These are phyloP conservation scores for Brachyistius frenatus DNA, from an alignment of 2,113 vertebrate species.

Conservation along the genomic window DNA sequence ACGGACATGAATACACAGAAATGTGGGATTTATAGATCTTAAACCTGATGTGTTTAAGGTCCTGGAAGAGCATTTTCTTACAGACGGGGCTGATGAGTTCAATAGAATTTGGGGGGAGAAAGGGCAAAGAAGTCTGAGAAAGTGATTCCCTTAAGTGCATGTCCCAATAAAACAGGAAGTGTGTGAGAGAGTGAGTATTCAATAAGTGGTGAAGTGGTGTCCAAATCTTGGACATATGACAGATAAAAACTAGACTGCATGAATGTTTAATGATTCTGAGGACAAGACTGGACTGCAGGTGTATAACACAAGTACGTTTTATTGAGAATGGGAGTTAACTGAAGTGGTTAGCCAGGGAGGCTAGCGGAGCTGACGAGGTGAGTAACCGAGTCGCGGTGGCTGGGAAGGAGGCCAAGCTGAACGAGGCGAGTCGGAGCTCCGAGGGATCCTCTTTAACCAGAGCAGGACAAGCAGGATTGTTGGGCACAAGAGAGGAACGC, in stretches of 20 bases:
- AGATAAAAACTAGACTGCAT: conserved; percentile 19
- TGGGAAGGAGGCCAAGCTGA: too few species aligned
- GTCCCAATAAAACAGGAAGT: conserved; percentile 45
- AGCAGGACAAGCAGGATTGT: too few species aligned
- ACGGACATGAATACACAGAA: not conserved
- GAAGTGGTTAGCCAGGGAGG: too few species aligned
- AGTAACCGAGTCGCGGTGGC: too few species aligned
- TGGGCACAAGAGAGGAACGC: too few species aligned
- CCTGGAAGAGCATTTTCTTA: not conserved
- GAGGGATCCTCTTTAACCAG: too few species aligned
- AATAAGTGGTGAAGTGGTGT: conserved; percentile 1
- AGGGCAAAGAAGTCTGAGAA: conserved; percentile 20
- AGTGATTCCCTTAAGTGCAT: conserved; percentile 63
- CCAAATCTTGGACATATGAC: conserved; percentile 28
- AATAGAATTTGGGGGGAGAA: not conserved
- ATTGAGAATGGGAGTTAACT: too few species aligned
- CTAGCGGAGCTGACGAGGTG: too few species aligned
- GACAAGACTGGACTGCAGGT: too few species aligned
- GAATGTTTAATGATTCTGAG: conserved; percentile 38
- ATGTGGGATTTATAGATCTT: not conserved
- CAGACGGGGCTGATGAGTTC: conserved; percentile 1
- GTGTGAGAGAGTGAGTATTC: conserved; percentile 20
- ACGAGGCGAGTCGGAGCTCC: too few species aligned
- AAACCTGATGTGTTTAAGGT: not conserved
- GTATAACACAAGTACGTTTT: too few species aligned